Percentiles rank a stretch among this genome's conserved stretches.
phyloP scores from a whole-genome alignment of 1,140 invertebrate species.

The Aradophagus sp. region DNA sequence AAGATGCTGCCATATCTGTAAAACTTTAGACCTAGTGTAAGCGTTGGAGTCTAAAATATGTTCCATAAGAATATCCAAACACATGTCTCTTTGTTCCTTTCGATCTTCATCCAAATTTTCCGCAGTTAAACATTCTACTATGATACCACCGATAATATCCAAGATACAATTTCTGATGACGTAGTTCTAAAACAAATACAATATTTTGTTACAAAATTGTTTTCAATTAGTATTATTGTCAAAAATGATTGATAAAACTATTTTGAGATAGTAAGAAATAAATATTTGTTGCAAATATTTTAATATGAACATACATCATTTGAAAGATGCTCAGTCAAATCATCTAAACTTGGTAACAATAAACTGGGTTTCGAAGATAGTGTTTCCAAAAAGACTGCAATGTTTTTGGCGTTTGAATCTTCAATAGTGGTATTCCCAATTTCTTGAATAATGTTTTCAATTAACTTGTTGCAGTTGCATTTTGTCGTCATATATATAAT shows the following conservation, averaged over 20 bases:
- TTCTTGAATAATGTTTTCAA: conserved; percentile 84
- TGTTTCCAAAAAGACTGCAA: conserved; percentile 81
- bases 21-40: conserved; percentile 86
- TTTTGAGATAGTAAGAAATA: too few relatives aligned
- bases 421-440: conserved; percentile 78
- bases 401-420: conserved; percentile 79
- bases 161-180: conserved; percentile 86
- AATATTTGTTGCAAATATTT: too few relatives aligned
- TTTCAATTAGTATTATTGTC: too few relatives aligned
- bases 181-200: conserved; percentile 79
- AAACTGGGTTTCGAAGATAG: conserved; percentile 80
- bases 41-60: conserved; percentile 89
- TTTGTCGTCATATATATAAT: conserved; percentile 80
- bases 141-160: conserved; percentile 84
- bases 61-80: conserved; percentile 83
- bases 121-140: conserved; percentile 80
- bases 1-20: conserved; percentile 85
- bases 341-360: conserved; percentile 79
- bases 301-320: conserved; percentile 75
- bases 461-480: conserved; percentile 79
- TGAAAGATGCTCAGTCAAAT: conserved; percentile 77
- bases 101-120: conserved; percentile 82
- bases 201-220: conserved; percentile 28
- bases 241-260: too few relatives aligned
- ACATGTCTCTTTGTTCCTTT: conserved; percentile 80